A percentile compares a stretch with the other conserved stretches of the same genome.
Conservation (phyloP, 2,113 vertebrate species). For the Anguilla japonica region DNA sequence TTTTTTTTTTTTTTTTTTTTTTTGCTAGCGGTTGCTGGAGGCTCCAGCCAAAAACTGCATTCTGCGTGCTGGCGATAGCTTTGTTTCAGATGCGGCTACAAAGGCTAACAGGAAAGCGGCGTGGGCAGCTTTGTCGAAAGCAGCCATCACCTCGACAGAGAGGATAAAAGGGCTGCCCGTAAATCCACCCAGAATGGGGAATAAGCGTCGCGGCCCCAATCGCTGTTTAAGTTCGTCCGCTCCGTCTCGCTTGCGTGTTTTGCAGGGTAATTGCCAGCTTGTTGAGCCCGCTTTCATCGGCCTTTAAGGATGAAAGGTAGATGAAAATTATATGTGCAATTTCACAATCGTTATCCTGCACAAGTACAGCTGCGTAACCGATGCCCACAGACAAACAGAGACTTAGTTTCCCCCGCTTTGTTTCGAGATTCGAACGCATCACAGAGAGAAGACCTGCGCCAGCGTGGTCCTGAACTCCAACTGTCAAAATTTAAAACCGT, state of each 20-base stretch:
- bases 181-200: conserved; percentile 5
- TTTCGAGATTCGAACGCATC: not conserved
- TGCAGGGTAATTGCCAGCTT: not conserved
- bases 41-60: not conserved
- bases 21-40: conserved; percentile 18
- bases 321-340: not conserved
- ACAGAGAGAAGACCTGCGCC: not conserved
- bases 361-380: conserved; percentile 21
- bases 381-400: not conserved
- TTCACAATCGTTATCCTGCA: conserved; percentile 16
- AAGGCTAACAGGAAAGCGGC: not conserved
- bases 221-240: not conserved
- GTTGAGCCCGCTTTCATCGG: conserved; percentile 3
- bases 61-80: conserved; percentile 8
- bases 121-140: not conserved
- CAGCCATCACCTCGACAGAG: not conserved
- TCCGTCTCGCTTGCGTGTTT: not conserved
- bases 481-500: not conserved
- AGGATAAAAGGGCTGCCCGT: not conserved
- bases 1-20: conserved; percentile 43
- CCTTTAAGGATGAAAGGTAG: not conserved
- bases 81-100: conserved; percentile 11
- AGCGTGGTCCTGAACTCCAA: not conserved
- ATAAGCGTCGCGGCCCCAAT: not conserved
- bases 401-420: not conserved